Evolutionary conservation across 1,140 invertebrate genomes (phyloP).

Genomic region (Meloidogyne chitwoodi): DNA sequence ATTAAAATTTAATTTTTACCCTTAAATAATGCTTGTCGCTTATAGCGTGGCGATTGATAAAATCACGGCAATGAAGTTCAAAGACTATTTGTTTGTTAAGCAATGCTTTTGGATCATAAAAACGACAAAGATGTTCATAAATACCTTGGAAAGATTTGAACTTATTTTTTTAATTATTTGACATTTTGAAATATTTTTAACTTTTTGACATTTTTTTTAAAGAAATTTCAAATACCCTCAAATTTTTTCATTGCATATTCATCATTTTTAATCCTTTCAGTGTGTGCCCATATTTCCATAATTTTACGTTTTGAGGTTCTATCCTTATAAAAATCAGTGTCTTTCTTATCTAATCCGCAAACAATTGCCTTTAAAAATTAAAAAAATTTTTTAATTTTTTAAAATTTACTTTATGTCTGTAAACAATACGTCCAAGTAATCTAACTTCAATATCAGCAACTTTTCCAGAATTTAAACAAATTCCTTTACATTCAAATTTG

Average conservation of each 20-base stretch:
- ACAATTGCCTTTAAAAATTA: slow-evolving; percentile 44
- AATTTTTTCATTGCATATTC: slow-evolving; percentile 48
- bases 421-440: slow-evolving; percentile 51
- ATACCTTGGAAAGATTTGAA: slow-evolving; percentile 42
- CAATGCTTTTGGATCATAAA: slow-evolving; percentile 50
- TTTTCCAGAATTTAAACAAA: slow-evolving; percentile 20
- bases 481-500: slow-evolving; percentile 37
- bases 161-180: not conserved
- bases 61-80: slow-evolving; percentile 57
- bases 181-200: not conserved
- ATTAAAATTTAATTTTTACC: slow-evolving; percentile 27
- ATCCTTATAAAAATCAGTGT: slow-evolving; percentile 48
- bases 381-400: slow-evolving; percentile 4
- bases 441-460: slow-evolving; percentile 51
- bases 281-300: slow-evolving; percentile 60
- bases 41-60: slow-evolving; percentile 59
- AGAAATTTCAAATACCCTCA: slow-evolving; percentile 33
- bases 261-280: slow-evolving; percentile 54
- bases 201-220: not conserved
- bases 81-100: slow-evolving; percentile 49
- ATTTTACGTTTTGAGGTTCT: slow-evolving; percentile 44
- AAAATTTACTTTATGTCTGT: slow-evolving; percentile 45
- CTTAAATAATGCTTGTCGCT: slow-evolving; percentile 52
- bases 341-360: slow-evolving; percentile 47
- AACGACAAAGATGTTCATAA: slow-evolving; percentile 41